These are phyloP conservation scores for Neodiprion pinetum DNA, from an alignment of 1,140 invertebrate genomes.

Conservation along the genomic window DNA sequence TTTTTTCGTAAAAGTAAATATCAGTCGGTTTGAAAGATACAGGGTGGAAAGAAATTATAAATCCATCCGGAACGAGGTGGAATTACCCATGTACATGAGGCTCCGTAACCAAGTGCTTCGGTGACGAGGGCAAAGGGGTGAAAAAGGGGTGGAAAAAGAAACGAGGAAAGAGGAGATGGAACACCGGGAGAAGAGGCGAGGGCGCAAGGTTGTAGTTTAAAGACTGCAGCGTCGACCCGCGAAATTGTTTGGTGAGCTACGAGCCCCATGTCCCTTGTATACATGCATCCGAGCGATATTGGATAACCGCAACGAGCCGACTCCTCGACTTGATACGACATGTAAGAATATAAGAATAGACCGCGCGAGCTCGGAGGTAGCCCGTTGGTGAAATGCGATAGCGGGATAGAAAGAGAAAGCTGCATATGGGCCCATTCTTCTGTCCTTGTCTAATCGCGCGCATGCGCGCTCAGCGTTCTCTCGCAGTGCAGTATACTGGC, in stretches of 20 bases:
- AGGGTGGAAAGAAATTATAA: no score
- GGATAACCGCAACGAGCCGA: not conserved
- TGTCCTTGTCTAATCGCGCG: no score
- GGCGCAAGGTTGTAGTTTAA: not conserved
- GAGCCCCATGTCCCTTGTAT: not conserved
- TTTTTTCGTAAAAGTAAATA: no score
- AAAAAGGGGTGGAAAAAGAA: not conserved
- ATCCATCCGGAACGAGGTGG: no score
- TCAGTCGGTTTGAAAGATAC: no score
- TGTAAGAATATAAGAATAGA: not conserved
- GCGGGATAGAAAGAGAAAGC: no score
- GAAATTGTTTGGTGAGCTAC: conserved; percentile 1
- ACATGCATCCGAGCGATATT: not conserved
- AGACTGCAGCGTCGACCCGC: conserved; percentile 2
- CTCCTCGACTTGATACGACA: not conserved
- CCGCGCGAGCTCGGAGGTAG: not conserved
- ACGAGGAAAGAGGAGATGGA: not conserved
- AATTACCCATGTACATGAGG: no score
- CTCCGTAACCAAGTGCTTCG: no score
- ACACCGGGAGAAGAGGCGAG: not conserved
- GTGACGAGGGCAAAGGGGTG: not conserved
- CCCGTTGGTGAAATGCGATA: no score
- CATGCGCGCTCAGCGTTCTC: no score
- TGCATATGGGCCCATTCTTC: no score
- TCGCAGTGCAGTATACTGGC: no score